phyloP scores from a whole-genome alignment of 2,797 vertebrate genomes.

The Sphenodon punctatus region DNA sequence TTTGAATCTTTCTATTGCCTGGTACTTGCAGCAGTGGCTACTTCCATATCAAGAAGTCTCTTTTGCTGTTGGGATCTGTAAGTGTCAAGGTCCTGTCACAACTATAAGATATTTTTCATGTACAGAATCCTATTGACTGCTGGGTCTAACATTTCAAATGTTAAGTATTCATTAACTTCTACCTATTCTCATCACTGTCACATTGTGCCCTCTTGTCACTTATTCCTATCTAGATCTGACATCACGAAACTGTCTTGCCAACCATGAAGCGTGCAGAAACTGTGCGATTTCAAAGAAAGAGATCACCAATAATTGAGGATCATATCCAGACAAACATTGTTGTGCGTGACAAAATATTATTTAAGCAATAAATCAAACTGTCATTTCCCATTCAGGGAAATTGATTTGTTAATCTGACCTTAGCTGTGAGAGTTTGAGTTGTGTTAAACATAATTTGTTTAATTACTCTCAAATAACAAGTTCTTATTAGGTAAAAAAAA shows the following conservation, averaged over 20 bases:
- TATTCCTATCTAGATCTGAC: background rate
- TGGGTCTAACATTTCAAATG: background rate
- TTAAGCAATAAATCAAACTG: conserved; percentile 3
- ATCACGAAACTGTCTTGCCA: background rate
- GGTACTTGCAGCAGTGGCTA: background rate
- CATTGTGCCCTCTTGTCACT: background rate
- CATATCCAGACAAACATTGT: background rate
- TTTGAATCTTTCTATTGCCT: background rate
- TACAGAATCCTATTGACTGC: background rate
- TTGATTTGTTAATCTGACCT: conserved; percentile 38
- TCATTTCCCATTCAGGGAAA: background rate
- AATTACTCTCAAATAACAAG: conserved; percentile 5
- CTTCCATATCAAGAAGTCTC: background rate
- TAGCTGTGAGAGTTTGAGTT: background rate
- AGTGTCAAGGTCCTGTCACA: background rate
- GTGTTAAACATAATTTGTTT: conserved; percentile 15
- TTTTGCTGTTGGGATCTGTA: background rate
- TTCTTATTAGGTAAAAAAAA: conserved; percentile 19
- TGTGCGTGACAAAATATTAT: background rate
- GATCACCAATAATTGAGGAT: background rate
- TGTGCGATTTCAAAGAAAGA: background rate
- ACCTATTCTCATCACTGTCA: background rate
- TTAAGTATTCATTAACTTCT: background rate
- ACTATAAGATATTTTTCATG: background rate
- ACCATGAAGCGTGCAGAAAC: background rate